Conservation (phyloP, 2,888 invertebrate species). For the Chrysomela aeneicollis region DNA sequence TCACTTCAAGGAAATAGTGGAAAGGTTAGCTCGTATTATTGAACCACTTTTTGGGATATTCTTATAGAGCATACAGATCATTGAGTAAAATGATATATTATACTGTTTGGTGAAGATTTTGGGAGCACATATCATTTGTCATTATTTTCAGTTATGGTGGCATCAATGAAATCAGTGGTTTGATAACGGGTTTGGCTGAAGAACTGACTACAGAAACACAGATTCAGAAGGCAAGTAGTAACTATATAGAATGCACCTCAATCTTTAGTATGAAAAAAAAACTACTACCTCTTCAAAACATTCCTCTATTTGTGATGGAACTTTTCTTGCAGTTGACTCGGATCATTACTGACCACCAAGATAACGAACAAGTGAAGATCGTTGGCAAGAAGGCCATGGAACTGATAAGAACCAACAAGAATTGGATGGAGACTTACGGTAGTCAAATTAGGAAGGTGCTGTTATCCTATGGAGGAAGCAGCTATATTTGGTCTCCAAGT, state of each 20-base stretch:
- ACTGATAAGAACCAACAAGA: conserved; percentile 21
- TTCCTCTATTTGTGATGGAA: no score
- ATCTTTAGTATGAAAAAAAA: no score
- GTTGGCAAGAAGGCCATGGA: conserved; percentile 22
- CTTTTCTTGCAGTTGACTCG: conserved; percentile 25
- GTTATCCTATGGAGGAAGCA: background rate
- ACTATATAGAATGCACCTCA: background rate
- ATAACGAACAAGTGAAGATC: conserved; percentile 26
- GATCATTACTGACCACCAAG: conserved; percentile 13
- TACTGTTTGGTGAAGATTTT: no score
- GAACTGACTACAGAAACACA: conserved; percentile 26
- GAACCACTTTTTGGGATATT: background rate
- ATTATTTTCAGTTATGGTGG: conserved; percentile 36
- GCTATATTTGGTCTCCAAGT: background rate
- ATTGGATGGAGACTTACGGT: conserved; percentile 23
- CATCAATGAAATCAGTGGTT: conserved; percentile 21
- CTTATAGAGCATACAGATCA: conserved; percentile 1
- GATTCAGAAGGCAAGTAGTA: conserved; percentile 26
- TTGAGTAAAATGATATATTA: no score
- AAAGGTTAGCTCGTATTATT: conserved; percentile 27
- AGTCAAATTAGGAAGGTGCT: conserved; percentile 20
- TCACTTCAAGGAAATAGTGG: conserved; percentile 26
- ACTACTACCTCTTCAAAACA: no score
- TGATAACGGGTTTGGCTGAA: conserved; percentile 32
- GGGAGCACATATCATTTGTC: no score